Conservation (phyloP, 2,113 vertebrate species). For the Rhabdomys dilectus region DNA sequence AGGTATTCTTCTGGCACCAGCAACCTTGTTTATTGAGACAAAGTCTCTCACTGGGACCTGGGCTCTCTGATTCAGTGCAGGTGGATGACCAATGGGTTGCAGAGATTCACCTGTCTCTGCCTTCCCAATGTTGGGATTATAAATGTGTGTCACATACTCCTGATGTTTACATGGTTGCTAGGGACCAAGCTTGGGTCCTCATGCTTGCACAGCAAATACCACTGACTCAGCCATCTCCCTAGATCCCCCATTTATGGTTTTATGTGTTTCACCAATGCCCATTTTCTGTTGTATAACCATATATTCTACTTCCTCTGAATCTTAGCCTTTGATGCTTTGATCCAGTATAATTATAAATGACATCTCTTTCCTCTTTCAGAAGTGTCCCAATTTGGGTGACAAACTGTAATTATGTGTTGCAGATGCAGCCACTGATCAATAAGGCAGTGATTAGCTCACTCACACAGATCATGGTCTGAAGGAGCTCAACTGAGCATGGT, state of each 20-base stretch:
- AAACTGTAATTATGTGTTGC: constrained; percentile 7
- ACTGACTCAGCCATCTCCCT: background rate
- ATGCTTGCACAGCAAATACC: background rate
- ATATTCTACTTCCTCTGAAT: background rate
- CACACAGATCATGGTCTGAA: background rate
- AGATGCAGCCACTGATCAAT: background rate
- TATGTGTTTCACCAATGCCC: background rate
- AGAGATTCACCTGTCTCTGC: background rate
- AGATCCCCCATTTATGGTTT: background rate
- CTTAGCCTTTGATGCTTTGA: background rate
- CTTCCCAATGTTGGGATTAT: background rate
- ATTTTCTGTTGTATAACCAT: background rate
- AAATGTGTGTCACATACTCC: background rate
- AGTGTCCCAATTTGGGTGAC: constrained; percentile 19
- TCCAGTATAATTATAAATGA: background rate
- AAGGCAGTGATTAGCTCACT: background rate
- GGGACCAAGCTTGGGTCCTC: background rate
- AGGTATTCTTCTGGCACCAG: background rate
- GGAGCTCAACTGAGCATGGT: background rate
- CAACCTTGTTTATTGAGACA: background rate
- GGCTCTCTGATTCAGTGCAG: background rate
- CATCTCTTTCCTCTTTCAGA: background rate
- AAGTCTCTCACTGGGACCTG: background rate
- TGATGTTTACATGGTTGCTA: background rate
- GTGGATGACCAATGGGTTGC: background rate